Evolutionary conservation across 2,888 invertebrate genomes (phyloP), one percentile per base, ranked within the genome.

Genomic region (Synergus umbraculus): DNA sequence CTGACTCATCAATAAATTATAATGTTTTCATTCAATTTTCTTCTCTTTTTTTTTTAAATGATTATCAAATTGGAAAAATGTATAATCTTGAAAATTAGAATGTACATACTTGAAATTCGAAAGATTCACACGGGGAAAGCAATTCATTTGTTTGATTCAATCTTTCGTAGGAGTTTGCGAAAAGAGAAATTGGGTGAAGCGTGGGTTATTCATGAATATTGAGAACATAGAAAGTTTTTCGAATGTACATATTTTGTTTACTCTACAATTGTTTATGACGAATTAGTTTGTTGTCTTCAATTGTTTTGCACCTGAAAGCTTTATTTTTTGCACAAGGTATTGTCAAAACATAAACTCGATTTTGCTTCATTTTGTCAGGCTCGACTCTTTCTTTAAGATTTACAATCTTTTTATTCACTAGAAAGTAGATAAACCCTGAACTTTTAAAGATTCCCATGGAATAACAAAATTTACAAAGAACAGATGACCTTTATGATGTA

Each of bases 391-490:
- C 3, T 37, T 37, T 2, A 37, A 37, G 1, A 4, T 37, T 37
- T 4, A 37, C 29, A 18, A 22, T 49, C 15, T 69, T n/a, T 66
- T 66, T 12, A 43, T n/a, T 37, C n/a, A 1, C 67, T 44, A 15
- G 4, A 67, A 22, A 67, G 44, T 67, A 22, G 2, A 18, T 46
- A 46, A 22, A 44, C 49, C 69, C 46, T 49, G 49, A 69, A 69
- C 69, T 69, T 69, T 64, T 69, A 15, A 69, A 46, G 49, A 69
- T 69, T 69, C 69, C 13, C 69, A 49, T 69, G 69, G 15, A 69
- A 69, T 69, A 46, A 49, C 69, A 49, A 69, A 49, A 69, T 69
- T 15, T 15, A 46, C 69, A 49, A 69, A 69, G 49, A 49, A 69
- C 49, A 49, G 46, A 69, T 49, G 49, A 69, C 69, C 69, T 69